Base-by-base conservation (phyloP, 2,797 vertebrate species). In the Remorina albescens region DNA sequence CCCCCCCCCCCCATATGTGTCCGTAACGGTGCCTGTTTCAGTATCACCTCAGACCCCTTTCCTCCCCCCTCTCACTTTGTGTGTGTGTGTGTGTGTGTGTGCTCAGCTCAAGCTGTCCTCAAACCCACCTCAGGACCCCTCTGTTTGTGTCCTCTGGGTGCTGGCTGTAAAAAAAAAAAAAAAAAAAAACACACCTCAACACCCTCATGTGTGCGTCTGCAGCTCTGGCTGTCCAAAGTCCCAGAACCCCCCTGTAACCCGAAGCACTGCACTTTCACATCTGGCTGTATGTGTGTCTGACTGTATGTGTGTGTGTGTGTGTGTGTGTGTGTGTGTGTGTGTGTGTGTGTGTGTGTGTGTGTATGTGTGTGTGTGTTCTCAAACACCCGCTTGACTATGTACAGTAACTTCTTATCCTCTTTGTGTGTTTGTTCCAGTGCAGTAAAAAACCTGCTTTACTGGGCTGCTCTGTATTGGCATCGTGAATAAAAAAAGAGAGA, bases 391-490 rank as follows among this genome's bases (percentile, higher is more conserved):
- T 58, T 44, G 63, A 74, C 63, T 80, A 32, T 81, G 62, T 62
- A 56, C 77, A 82, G 76, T 64, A 57, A 78, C 72, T 32, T 78
- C 63, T 74, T 73, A 56, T 67, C 71, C 44, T 32, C 56, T 73
- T 65, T 67, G 72, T 86, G 87, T 80, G 72, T 88, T 82, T 89
- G 88, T 90, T 91, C 87, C 89, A 90, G 84, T 92, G 89, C 86
- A 83, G 84, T 84, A 82, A 84, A n/a, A 87, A 88, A 70, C 37
- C 69, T 73, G 86, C 85, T 90, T 90, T 63, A 86, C 90, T 85
- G 72, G 61, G n/a, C n/a, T n/a, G n/a, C 81, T 83, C 68, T 23
- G 76, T 78, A 78, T 81, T 53, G 63, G 75, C 72, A 64, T 73
- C 6, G 41, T 80, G 70, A 74, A 69, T 62, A 65, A 80, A 78